These are phyloP conservation scores for Hyperoodon ampullatus DNA, from an alignment of 2,113 vertebrate species.

Conservation along the genomic window DNA sequence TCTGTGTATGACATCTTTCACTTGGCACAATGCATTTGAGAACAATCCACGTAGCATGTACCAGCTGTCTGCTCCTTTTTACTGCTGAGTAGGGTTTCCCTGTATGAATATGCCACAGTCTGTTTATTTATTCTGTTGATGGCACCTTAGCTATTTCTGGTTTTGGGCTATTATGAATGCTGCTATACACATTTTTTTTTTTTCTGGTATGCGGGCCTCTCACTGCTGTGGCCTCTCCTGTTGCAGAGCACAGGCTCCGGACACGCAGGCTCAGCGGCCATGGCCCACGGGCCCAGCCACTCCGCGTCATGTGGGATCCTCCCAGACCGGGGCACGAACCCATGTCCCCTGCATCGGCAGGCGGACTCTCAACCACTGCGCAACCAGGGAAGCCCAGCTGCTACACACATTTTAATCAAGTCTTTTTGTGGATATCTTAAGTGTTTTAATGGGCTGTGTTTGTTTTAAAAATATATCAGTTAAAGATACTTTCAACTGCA, in stretches of 20 bases:
- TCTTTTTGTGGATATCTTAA: background rate
- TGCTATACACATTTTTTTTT: too few species aligned
- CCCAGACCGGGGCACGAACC: too few species aligned
- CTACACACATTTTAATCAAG: background rate
- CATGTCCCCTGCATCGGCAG: rapidly evolving
- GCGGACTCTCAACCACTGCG: too few species aligned
- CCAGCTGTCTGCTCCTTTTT: background rate
- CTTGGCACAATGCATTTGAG: rapidly evolving
- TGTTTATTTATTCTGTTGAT: background rate
- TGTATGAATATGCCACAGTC: rapidly evolving
- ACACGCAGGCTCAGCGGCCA: too few species aligned
- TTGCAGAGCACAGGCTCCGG: too few species aligned
- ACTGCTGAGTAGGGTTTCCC: background rate
- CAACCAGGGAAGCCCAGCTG: too few species aligned
- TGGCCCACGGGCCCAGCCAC: too few species aligned
- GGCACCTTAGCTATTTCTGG: background rate
- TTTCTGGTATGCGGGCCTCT: too few species aligned
- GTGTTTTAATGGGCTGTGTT: background rate
- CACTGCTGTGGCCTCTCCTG: too few species aligned
- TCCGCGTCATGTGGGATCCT: too few species aligned
- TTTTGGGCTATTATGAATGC: background rate
- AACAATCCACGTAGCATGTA: rapidly evolving
- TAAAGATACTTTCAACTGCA: background rate
- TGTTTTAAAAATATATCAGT: background rate
- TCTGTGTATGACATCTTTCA: rapidly evolving